phyloP scores from a whole-genome alignment of 2,797 vertebrate species.

The Furcifer pardalis region DNA sequence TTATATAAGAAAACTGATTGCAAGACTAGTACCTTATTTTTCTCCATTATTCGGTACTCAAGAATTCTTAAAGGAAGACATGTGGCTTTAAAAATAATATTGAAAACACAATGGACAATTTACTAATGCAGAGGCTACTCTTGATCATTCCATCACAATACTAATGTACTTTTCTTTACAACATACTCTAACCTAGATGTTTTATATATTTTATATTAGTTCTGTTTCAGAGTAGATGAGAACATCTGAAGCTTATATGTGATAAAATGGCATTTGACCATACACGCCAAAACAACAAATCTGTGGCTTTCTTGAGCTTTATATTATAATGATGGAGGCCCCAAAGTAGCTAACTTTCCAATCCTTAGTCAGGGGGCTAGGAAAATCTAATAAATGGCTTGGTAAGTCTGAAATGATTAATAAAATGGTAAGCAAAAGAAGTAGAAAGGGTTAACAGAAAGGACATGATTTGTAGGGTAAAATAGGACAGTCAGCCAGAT shows the following conservation, averaged over 20 bases:
- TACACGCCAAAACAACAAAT: too few relatives aligned
- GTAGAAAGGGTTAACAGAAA: background rate
- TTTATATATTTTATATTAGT: background rate
- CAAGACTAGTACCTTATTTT: background rate
- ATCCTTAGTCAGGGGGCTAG: background rate
- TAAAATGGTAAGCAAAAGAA: background rate
- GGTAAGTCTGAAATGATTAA: background rate
- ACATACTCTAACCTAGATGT: background rate
- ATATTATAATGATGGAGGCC: too few relatives aligned
- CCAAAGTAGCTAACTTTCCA: too few relatives aligned
- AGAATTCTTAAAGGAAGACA: slow-evolving; percentile 29
- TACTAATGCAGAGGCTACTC: background rate
- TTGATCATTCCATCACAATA: background rate
- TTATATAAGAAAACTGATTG: slow-evolving; percentile 33
- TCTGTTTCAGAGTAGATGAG: background rate
- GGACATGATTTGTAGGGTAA: background rate
- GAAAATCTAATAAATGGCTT: background rate
- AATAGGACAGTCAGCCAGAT: background rate
- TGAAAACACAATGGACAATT: slow-evolving; percentile 11
- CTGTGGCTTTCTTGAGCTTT: background rate
- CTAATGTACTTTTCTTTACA: background rate
- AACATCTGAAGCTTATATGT: background rate
- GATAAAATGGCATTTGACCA: background rate
- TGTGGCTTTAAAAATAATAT: background rate
- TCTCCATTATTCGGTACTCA: slow-evolving; percentile 23